phyloP scores from a whole-genome alignment of 2,888 invertebrate genomes.

The Folsomia manolachei region DNA sequence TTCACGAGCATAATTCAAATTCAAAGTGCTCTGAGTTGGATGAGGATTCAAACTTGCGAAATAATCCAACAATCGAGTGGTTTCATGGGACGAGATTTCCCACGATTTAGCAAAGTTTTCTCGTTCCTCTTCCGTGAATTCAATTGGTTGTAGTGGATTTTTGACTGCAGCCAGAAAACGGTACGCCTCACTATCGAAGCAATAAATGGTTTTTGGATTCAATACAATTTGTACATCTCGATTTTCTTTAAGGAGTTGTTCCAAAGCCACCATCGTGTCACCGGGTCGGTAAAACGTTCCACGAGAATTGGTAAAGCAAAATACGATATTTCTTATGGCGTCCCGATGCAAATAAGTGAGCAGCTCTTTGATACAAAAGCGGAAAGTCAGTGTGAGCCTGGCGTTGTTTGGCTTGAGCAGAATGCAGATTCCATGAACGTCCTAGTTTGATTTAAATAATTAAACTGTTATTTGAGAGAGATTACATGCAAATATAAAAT shows the following conservation, averaged over 20 bases:
- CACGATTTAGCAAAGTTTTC: slow-evolving; percentile 27
- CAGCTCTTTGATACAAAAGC: slow-evolving; percentile 36
- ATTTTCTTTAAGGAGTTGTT: slow-evolving; percentile 17
- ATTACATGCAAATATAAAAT: slow-evolving; percentile 17
- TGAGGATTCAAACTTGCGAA: slow-evolving; percentile 19
- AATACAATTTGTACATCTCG: slow-evolving; percentile 17
- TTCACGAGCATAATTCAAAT: slow-evolving; percentile 29
- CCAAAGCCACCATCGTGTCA: slow-evolving; percentile 28
- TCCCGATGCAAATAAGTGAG: slow-evolving; percentile 32
- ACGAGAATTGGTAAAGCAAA: slow-evolving; percentile 37
- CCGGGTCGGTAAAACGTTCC: slow-evolving; percentile 35
- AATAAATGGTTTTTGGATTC: slow-evolving; percentile 24
- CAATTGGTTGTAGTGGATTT: slow-evolving; percentile 8
- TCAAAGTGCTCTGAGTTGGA: slow-evolving; percentile 23
- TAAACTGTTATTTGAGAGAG: no score
- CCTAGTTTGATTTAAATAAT: no score
- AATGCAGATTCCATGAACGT: slow-evolving; percentile 38
- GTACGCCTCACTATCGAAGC: slow-evolving; percentile 38
- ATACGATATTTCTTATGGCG: slow-evolving; percentile 31
- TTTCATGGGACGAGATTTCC: slow-evolving; percentile 30
- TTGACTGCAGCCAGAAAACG: slow-evolving; percentile 38
- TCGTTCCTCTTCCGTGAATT: slow-evolving; percentile 23
- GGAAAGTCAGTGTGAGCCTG: slow-evolving; percentile 19
- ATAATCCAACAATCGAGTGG: slow-evolving; percentile 22
- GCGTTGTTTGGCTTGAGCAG: slow-evolving; percentile 37